Evolutionary conservation across 2,888 invertebrate genomes (phyloP), one percentile per base, ranked within the genome.

Genomic region (Drosophila testacea): DNA sequence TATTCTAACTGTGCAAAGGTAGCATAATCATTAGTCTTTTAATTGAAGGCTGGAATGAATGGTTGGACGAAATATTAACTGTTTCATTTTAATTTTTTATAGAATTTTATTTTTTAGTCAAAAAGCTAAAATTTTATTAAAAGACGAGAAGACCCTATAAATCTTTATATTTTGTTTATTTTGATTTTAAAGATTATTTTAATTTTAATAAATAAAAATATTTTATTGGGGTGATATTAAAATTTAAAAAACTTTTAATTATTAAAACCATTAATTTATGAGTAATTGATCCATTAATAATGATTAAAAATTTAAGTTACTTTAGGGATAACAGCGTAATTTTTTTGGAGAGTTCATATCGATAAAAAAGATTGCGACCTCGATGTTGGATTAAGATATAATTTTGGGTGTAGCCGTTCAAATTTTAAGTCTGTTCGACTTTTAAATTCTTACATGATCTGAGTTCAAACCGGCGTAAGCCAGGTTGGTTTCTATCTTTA

Each of bases 311-410:
- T 94, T 93, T 93, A 95, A 96, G 94, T 95, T 96, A 96, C 95
- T 95, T 95, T 95, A 95, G 95, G 95, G 95, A 96, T 96, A 96
- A 96, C 96, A 96, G 96, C 95, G 94, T 96, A 94, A 96, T 96
- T 94, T 94, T 94, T 94, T 95, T 95, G 93, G 93, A 95, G 94
- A 96, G 96, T 94, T 94, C 95, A 91, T 92, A 96, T 96, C 94
- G 93, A 94, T 94, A 95, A 94, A 93, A 94, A 92, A 94, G 95
- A 93, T 96, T 96, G 95, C 95, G 95, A 96, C 96, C 96, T 96
- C 96, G 96, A 96, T 96, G 96, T 96, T 96, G 96, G 95, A 96
- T 96, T 96, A 96, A 95, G 94, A 93, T 77, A 84, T 93, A 93
- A 94, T 93, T 93, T 94, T 94, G 93, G 94, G 94, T 94, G 95